Evolutionary conservation across 2,888 invertebrate species (phyloP).

Genomic region (Hyposoter dolosus): DNA sequence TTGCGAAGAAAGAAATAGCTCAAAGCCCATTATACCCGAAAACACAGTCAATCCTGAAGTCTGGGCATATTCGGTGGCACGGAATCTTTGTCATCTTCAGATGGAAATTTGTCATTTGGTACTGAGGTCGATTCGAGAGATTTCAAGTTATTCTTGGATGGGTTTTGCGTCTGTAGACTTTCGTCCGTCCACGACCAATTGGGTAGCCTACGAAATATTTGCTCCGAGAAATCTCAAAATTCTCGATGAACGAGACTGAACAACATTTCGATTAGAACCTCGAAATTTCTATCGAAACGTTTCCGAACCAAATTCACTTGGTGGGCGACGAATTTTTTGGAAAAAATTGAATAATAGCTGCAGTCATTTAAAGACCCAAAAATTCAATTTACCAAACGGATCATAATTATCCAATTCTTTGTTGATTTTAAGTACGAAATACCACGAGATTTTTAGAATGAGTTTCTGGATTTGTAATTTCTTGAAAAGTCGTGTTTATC

Average conservation of each 20-base stretch:
- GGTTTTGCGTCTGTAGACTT: slow-evolving; percentile 21
- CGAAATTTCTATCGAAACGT: background rate
- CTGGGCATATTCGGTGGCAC: slow-evolving; percentile 37
- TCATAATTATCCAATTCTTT: background rate
- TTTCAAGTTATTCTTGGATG: slow-evolving; percentile 27
- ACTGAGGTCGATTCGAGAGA: slow-evolving; percentile 28
- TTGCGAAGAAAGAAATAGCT: slow-evolving; percentile 28
- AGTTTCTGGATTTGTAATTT: background rate
- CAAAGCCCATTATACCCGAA: slow-evolving; percentile 48
- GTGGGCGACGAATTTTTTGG: background rate
- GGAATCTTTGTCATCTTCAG: slow-evolving; percentile 28
- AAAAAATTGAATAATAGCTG: background rate
- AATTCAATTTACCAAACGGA: background rate
- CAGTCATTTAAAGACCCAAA: background rate
- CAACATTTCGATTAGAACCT: background rate
- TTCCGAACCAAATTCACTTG: background rate
- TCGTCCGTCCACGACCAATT: slow-evolving; percentile 61
- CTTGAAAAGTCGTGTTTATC: background rate
- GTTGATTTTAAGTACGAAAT: background rate
- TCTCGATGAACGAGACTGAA: background rate
- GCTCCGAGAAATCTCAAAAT: slow-evolving; percentile 6
- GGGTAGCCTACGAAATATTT: slow-evolving; percentile 58
- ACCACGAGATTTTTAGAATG: background rate
- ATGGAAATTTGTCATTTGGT: slow-evolving; percentile 22
- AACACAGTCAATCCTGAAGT: slow-evolving; percentile 33